Percentiles rank a stretch among this genome's conserved stretches.
phyloP scores from a whole-genome alignment of 2,888 invertebrate genomes.

The Polydrusus tereticollis region DNA sequence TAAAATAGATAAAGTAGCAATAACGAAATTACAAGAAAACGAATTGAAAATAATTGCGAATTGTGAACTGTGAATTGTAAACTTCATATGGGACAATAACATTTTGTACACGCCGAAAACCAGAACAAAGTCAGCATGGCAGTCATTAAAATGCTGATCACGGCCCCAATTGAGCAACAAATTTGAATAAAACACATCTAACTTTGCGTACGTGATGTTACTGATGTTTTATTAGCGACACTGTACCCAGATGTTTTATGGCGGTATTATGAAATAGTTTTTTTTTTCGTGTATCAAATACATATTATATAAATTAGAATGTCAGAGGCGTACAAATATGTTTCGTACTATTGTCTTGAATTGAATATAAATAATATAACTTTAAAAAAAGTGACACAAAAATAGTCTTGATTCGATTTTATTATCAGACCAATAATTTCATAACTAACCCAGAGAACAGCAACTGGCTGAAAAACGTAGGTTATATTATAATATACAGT shows the following conservation, averaged over 20 bases:
- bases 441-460: no score
- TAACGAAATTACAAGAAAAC: no score
- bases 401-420: no score
- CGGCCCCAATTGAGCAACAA: slow-evolving; percentile 29
- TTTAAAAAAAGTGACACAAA: no score
- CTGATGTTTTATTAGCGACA: slow-evolving; percentile 28
- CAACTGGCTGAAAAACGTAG: no score
- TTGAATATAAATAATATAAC: no score
- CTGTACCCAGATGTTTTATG: slow-evolving; percentile 23
- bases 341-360: no score
- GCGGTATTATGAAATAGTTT: slow-evolving; percentile 13
- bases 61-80: no score
- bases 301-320: background rate
- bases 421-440: no score
- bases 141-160: slow-evolving; percentile 35
- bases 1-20: no score
- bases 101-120: slow-evolving; percentile 7
- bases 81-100: background rate
- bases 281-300: slow-evolving; percentile 8
- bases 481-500: no score
- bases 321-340: background rate
- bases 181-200: slow-evolving; percentile 38
- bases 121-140: background rate
- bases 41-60: no score
- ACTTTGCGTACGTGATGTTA: slow-evolving; percentile 23